Evolutionary conservation across 2,888 invertebrate species (phyloP).

Genomic region (Vandiemenella viatica): DNA sequence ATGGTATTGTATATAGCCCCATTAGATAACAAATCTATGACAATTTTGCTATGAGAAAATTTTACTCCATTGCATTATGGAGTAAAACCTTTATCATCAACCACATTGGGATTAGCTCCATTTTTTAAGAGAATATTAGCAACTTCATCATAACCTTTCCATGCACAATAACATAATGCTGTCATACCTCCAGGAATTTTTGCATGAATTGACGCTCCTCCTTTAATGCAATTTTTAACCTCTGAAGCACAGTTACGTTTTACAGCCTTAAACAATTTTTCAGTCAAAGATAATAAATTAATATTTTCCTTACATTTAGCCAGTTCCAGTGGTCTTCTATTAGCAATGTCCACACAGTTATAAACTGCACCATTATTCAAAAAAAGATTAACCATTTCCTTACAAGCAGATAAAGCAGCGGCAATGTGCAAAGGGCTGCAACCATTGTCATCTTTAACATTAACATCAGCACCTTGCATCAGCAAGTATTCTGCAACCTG

Average conservation of each 20-base stretch:
- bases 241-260: constrained; percentile 1
- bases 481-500: too few relatives aligned
- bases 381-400: constrained; percentile 1
- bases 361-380: background rate
- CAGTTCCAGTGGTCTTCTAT: too few relatives aligned
- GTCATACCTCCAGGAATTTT: too few relatives aligned
- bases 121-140: too few relatives aligned
- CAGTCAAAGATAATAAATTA: background rate
- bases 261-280: too few relatives aligned
- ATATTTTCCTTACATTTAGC: background rate
- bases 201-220: background rate
- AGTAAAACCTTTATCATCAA: too few relatives aligned
- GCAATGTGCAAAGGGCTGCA: too few relatives aligned
- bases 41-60: constrained; percentile 1
- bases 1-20: too few relatives aligned
- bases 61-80: constrained; percentile 1
- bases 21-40: background rate
- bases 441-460: too few relatives aligned
- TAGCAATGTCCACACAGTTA: constrained; percentile 2
- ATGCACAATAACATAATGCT: background rate
- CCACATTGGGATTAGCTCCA: too few relatives aligned
- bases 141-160: background rate
- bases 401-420: too few relatives aligned
- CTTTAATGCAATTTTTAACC: background rate
- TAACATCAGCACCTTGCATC: too few relatives aligned